These are phyloP conservation scores for Falco peregrinus DNA, from an alignment of 2,797 vertebrate species.

Conservation along the genomic window DNA sequence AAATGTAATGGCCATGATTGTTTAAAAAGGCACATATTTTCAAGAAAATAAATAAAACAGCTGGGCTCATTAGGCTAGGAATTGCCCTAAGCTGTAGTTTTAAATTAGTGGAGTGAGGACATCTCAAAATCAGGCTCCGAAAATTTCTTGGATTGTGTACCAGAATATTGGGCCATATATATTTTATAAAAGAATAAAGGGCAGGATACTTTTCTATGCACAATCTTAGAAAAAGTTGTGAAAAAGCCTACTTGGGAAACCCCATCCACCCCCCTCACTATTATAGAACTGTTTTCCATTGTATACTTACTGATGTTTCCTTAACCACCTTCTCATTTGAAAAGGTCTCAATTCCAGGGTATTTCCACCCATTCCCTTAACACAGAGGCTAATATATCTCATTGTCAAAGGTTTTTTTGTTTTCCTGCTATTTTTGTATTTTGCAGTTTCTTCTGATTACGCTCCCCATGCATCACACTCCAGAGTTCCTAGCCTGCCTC, in stretches of 20 bases:
- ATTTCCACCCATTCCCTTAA: neutral
- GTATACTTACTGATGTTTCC: neutral
- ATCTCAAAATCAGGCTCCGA: neutral
- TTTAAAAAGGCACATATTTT: neutral
- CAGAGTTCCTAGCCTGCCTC: neutral
- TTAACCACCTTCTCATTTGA: neutral
- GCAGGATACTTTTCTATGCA: neutral
- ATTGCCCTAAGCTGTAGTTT: neutral
- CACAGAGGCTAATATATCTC: neutral
- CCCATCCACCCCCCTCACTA: neutral
- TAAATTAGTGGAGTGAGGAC: neutral
- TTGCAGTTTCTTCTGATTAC: neutral
- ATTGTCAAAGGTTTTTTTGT: neutral
- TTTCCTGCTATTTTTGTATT: neutral
- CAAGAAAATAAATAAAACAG: neutral
- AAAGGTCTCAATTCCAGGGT: neutral
- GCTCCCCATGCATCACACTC: neutral
- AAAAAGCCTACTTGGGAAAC: neutral
- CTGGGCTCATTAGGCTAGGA: neutral
- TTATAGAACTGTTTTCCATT: neutral
- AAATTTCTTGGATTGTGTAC: neutral
- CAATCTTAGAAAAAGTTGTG: neutral
- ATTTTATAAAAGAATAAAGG: neutral
- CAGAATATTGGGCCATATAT: neutral
- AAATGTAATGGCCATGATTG: neutral